These are phyloP conservation scores for Carlito syrichta DNA, from an alignment of 2,113 vertebrate genomes.

Conservation along the genomic window DNA sequence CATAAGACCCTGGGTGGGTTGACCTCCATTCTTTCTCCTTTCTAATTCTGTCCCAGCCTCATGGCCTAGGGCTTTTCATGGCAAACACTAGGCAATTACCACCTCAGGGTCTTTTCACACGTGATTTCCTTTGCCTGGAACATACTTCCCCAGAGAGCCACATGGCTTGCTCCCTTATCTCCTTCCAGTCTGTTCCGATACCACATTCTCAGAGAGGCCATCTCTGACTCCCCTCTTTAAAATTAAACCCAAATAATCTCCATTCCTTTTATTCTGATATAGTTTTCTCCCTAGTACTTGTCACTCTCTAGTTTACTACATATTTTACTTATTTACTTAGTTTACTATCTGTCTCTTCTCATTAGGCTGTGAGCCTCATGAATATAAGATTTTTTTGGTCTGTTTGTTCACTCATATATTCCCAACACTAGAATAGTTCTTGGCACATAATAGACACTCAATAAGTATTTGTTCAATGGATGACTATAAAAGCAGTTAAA, in stretches of 20 bases:
- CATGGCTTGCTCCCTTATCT: not conserved
- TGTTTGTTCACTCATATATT: not conserved
- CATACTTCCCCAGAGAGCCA: not conserved
- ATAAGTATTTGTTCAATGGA: not conserved
- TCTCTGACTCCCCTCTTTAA: not conserved
- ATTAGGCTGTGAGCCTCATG: not conserved
- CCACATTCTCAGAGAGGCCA: not conserved
- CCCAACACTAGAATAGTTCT: not conserved
- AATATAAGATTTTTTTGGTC: not conserved
- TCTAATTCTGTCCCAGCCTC: not conserved
- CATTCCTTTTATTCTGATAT: not conserved
- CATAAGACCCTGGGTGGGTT: accelerated
- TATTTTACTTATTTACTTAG: not conserved
- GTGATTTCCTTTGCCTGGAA: not conserved
- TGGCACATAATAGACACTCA: not conserved
- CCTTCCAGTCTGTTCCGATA: not conserved
- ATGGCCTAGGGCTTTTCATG: not conserved
- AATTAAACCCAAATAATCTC: not conserved
- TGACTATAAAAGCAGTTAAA: not conserved
- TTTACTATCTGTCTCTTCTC: not conserved
- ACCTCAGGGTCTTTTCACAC: not conserved
- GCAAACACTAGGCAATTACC: not conserved
- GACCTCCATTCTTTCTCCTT: accelerated
- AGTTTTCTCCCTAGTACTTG: not conserved
- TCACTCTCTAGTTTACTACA: not conserved